Evolutionary conservation across 2,113 vertebrate species (phyloP), one percentile per base, ranked within the genome.

Genomic region (Chauna torquata): DNA sequence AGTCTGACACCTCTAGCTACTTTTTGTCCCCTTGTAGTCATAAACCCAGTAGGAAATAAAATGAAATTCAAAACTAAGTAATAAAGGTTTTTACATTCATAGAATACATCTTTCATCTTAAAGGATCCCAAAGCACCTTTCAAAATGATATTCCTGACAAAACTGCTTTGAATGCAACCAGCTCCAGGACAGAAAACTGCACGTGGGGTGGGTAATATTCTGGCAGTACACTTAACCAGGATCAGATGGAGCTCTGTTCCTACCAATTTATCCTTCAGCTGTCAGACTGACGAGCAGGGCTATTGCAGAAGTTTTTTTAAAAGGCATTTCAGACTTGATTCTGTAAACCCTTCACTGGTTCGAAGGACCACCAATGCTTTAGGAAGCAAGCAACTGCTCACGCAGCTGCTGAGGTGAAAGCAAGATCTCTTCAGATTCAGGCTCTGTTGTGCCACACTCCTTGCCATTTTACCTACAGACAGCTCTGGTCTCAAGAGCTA

Each of bases 21-120:
- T 96, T 97, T 97, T 97, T 98, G 94, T 97, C 96, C 97, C 95
- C 92, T 97, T 97, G 96, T 97, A 97, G 89, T 96, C 87, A 96
- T 95, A 96, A 97, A 95, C 88, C 78, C 97, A 96, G 97, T 96
- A 96, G 96, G 97, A 97, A 96, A 97, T 95, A 92, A 92, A 96
- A 96, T 95, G 94, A 97, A 96, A 94, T 96, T 96, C 91, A 96
- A 95, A 94, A 96, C 93, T 88, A 90, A 92, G 95, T 92, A 96
- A 96, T 96, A 97, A 96, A 96, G 95, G 94, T 96, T 94, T 47
- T 97, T 97, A 96, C 94, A 97, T 98, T 97, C 94, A 97, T 84
- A 84, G 81, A 95, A 90, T 69, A 76, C 88, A 82, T 72, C 91
- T 97, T 97, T 97, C 96, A 97, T 97, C 96, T 96, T 96, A 90